These are phyloP conservation scores for Drosophila eohydei DNA, from an alignment of 2,888 invertebrate genomes.

Conservation along the genomic window DNA sequence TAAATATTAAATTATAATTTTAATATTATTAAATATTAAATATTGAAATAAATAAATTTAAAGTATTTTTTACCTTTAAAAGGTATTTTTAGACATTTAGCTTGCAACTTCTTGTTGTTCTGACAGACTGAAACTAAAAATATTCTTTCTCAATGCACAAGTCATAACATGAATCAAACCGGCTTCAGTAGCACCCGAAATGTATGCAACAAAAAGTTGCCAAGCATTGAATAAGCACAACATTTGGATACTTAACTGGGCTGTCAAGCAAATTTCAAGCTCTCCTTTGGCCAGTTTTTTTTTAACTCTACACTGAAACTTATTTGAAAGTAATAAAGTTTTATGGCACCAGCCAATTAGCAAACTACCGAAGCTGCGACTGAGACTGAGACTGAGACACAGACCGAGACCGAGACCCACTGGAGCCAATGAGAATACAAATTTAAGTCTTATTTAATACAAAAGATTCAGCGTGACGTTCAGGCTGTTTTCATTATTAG, in stretches of 20 bases:
- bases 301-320: conserved; percentile 40
- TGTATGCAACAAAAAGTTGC: conserved; percentile 46
- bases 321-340: conserved; percentile 75
- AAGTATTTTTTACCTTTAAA: background rate
- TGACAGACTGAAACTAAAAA: background rate
- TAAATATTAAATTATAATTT: too few species aligned
- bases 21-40: too few species aligned
- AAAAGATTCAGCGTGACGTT: conserved; percentile 24
- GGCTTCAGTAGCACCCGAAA: background rate
- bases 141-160: background rate
- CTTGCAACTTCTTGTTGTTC: background rate
- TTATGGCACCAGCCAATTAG: conserved; percentile 74
- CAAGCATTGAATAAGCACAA: conserved; percentile 13
- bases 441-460: conserved; percentile 28
- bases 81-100: background rate
- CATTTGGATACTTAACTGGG: background rate
- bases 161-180: background rate
- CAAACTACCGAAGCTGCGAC: conserved; percentile 33
- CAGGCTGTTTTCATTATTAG: conserved; percentile 41
- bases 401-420: conserved; percentile 29
- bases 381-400: conserved; percentile 21
- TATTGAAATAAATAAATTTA: too few species aligned
- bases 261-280: conserved; percentile 34
- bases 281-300: conserved; percentile 7
- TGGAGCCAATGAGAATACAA: conserved; percentile 40